A percentile compares a stretch with the other conserved stretches of the same genome.
Conservation (phyloP, 1,140 invertebrate species). For the Zophobas morio region DNA sequence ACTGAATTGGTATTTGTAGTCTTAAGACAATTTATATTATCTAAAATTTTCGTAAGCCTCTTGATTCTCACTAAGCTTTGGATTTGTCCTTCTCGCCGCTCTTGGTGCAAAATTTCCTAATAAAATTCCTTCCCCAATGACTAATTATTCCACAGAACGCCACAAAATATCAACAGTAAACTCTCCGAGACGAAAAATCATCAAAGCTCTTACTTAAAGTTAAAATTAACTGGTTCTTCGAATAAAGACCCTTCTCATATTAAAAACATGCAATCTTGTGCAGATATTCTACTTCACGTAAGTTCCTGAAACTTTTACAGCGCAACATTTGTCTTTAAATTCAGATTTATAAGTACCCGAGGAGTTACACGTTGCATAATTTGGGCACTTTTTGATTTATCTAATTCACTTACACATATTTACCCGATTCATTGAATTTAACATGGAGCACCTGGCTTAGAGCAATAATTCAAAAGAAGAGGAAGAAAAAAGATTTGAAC, state of each 20-base stretch:
- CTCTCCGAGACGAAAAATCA: constrained; percentile 6
- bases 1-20: constrained; percentile 40
- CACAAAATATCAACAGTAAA: constrained; percentile 11
- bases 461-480: constrained; percentile 19
- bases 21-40: constrained; percentile 38
- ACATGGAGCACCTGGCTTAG: constrained; percentile 4
- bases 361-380: constrained; percentile 10
- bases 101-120: constrained; percentile 30
- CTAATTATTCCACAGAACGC: constrained; percentile 15
- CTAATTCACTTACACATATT: constrained; percentile 18
- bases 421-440: constrained; percentile 7
- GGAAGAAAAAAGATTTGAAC: constrained; percentile 20
- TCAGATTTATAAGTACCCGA: constrained; percentile 7
- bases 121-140: constrained; percentile 23
- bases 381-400: constrained; percentile 22
- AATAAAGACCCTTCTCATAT: background rate
- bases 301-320: constrained; percentile 8
- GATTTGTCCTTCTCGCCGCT: constrained; percentile 27
- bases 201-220: constrained; percentile 5
- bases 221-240: background rate
- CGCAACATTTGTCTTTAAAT: constrained; percentile 8
- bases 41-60: constrained; percentile 39
- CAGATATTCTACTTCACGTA: background rate
- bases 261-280: constrained; percentile 2
- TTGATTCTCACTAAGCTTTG: constrained; percentile 27